Percentiles rank a stretch among this genome's conserved stretches.
Conservation (phyloP, 1,140 invertebrate genomes). For the Zaprionus davidi region DNA sequence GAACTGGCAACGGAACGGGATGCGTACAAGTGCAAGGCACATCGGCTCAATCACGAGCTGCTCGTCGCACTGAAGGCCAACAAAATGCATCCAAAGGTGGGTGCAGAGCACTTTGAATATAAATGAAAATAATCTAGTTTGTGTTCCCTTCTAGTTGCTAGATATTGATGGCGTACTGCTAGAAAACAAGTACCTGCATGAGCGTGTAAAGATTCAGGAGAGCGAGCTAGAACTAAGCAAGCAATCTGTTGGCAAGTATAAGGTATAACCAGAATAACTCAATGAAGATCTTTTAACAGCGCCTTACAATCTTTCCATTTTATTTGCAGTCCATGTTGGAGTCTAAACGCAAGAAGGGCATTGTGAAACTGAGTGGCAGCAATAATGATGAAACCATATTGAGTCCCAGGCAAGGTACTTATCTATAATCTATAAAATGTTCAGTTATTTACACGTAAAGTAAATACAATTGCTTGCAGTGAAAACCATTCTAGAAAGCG, state of each 20-base stretch:
- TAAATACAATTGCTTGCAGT: constrained; percentile 84
- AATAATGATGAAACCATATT: constrained; percentile 85
- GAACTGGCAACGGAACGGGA: constrained; percentile 92
- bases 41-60: constrained; percentile 92
- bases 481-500: constrained; percentile 88
- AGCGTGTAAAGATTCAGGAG: constrained; percentile 91
- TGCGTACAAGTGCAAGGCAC: constrained; percentile 93
- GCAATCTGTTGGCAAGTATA: constrained; percentile 89
- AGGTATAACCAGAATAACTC: constrained; percentile 85
- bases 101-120: background rate
- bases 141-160: constrained; percentile 85
- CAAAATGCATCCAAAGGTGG: constrained; percentile 81
- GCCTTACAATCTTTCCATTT: background rate
- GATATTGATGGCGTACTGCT: constrained; percentile 92
- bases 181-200: constrained; percentile 94
- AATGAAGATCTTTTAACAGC: background rate
- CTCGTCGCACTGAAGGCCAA: constrained; percentile 88
- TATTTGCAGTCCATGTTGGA: constrained; percentile 86
- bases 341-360: constrained; percentile 86
- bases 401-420: constrained; percentile 87
- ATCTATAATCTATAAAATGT: background rate
- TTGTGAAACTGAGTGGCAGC: constrained; percentile 85
- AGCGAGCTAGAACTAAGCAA: constrained; percentile 92
- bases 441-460: background rate
- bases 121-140: background rate